Base-by-base conservation (phyloP, 2,888 invertebrate genomes). In the Drosophila robusta region DNA sequence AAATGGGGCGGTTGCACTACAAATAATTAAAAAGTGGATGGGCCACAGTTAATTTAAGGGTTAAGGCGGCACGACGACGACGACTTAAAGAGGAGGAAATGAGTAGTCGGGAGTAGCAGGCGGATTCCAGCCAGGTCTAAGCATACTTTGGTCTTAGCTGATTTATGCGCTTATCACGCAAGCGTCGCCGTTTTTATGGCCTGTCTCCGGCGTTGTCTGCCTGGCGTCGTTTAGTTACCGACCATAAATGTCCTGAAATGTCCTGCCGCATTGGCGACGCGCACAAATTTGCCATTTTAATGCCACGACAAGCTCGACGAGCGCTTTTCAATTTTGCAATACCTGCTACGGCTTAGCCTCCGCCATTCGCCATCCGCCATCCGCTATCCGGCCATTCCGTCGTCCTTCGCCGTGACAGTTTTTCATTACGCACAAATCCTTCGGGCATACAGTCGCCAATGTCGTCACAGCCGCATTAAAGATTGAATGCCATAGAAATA, bases 371-470 rank as follows among this genome's bases (percentile, higher is more conserved):
- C 41, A 32, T 11, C 44, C 14, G 12, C 18, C 18, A 18, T 18
- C 18, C 18, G 2, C 12, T 11, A 24, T 11, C 4, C 51, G 12
- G 41, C 32, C 9, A 9, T 29, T 9, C 58, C 36, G 34, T 12
- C 14, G 12, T 38, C 44, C 29, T 67, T 54, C n/a, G 63, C 46
- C 42, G 70, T 81, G 83, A 84, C 83, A 84, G 81, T 84, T 84
- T 83, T 89, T 84, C 83, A 84, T 84, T 88, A 83, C 89, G 89
- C 83, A 89, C 89, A 83, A 83, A 83, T 88, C 83, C 83, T 88
- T 78, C 72, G 83, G 89, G 83, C 87, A 83, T 80, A 88, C 83
- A 83, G 75, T 32, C 68, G 74, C 69, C 73, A 71, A 57, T 76
- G 72, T 62, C 58, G 66, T 63, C 70, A 66, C 62, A 84, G 74